Evolutionary conservation across 1,140 invertebrate species (phyloP).

Genomic region (Papilio dardanus): DNA sequence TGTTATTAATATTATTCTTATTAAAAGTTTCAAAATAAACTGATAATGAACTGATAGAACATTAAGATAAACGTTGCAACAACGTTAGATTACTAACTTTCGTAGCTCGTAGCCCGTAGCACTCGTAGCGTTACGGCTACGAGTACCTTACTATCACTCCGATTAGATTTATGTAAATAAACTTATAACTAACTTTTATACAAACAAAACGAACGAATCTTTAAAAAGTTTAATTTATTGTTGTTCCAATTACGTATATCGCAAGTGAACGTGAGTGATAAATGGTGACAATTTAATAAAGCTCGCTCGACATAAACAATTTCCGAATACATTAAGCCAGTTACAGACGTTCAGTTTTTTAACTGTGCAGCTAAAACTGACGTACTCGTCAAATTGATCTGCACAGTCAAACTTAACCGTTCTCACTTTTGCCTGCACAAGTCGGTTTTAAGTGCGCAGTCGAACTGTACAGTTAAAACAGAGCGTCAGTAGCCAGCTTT

Average conservation of each 20-base stretch:
- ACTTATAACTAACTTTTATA: neutral
- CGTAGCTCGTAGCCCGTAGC: slow-evolving; percentile 19
- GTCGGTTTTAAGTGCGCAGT: no score
- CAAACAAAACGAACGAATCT: neutral
- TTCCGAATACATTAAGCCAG: neutral
- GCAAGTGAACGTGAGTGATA: slow-evolving; percentile 21
- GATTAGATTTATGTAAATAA: neutral
- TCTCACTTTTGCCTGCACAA: no score
- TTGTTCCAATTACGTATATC: slow-evolving; percentile 27
- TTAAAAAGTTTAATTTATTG: neutral
- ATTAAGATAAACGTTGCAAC: neutral
- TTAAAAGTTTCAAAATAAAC: no score
- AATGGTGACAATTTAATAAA: slow-evolving; percentile 38
- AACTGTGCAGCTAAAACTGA: no score
- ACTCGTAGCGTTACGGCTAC: slow-evolving; percentile 3
- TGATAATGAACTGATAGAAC: no score
- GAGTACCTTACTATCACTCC: neutral
- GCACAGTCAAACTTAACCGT: no score
- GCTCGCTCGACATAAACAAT: slow-evolving; percentile 20
- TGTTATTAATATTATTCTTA: no score
- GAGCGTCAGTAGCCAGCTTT: no score
- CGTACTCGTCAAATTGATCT: no score
- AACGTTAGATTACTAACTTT: neutral
- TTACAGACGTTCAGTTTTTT: no score
- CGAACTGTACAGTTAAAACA: no score